These are phyloP conservation scores for Caenorhabditis sulstoni DNA, from an alignment of 2,888 invertebrate genomes.

Conservation along the genomic window DNA sequence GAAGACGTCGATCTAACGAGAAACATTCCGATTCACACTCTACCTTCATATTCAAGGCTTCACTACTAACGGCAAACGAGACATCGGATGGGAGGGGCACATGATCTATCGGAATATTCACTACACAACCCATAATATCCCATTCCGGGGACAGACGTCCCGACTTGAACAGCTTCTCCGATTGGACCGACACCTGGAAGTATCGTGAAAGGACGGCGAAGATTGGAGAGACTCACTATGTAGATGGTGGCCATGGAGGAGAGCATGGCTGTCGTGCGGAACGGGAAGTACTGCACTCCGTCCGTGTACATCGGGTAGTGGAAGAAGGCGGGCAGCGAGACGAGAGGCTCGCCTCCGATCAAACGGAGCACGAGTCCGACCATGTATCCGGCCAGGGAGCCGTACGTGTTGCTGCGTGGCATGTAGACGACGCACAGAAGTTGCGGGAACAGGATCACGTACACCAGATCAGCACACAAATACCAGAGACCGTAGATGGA, in stretches of 20 bases:
- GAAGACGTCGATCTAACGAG: constrained; percentile 10
- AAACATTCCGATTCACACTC: constrained; percentile 43
- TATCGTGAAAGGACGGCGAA: background rate
- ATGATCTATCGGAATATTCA: constrained; percentile 77
- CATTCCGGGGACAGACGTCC: constrained; percentile 74
- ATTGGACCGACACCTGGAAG: constrained; percentile 67
- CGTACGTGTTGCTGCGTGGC: constrained; percentile 96
- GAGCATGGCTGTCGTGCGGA: constrained; percentile 95
- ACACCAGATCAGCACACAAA: constrained; percentile 98
- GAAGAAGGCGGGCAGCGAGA: constrained; percentile 89
- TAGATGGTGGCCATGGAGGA: constrained; percentile 89
- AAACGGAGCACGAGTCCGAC: constrained; percentile 84
- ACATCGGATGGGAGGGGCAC: constrained; percentile 78
- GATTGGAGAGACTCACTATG: constrained; percentile 82
- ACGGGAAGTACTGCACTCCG: constrained; percentile 91
- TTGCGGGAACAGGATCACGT: constrained; percentile 98
- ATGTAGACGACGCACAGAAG: constrained; percentile 97
- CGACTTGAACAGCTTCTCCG: constrained; percentile 72
- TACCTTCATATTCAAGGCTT: constrained; percentile 61
- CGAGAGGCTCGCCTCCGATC: constrained; percentile 90
- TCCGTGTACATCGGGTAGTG: constrained; percentile 87
- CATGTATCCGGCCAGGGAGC: constrained; percentile 86
- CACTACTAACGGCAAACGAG: constrained; percentile 75
- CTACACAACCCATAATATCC: constrained; percentile 78
- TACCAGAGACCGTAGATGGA: constrained; percentile 99